Conservation (phyloP, 1,140 invertebrate genomes). For the Physella acuta region DNA sequence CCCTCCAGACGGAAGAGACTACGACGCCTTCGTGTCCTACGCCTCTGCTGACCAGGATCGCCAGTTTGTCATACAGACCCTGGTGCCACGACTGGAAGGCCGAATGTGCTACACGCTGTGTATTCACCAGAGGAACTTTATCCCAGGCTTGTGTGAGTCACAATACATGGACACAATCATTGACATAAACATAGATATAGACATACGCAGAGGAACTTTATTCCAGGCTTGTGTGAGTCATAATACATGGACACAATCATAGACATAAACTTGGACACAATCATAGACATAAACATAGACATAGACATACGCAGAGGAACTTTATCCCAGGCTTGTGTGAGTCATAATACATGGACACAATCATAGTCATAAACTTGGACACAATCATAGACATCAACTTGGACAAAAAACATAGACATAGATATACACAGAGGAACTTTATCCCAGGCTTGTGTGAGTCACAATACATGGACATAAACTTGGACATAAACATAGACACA, state of each 20-base stretch:
- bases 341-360: no score
- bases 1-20: background rate
- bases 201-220: no score
- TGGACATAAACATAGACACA: no score
- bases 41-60: constrained; percentile 9
- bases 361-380: no score
- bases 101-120: constrained; percentile 16
- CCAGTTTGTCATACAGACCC: constrained; percentile 13
- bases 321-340: no score
- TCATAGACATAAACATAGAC: no score
- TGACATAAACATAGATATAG: no score
- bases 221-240: constrained; percentile 11
- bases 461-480: background rate
- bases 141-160: constrained; percentile 8
- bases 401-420: no score
- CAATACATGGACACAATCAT: background rate
- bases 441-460: constrained; percentile 9
- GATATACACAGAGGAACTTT: constrained; percentile 16
- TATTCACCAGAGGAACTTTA: constrained; percentile 14
- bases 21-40: constrained; percentile 16
- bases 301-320: no score
- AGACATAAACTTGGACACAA: no score
- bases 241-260: no score
- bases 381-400: no score
- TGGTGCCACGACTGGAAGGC: constrained; percentile 11